Evolutionary conservation across 1,140 invertebrate species (phyloP), one percentile per base, ranked within the genome.

Genomic region (Lepidurus apus): DNA sequence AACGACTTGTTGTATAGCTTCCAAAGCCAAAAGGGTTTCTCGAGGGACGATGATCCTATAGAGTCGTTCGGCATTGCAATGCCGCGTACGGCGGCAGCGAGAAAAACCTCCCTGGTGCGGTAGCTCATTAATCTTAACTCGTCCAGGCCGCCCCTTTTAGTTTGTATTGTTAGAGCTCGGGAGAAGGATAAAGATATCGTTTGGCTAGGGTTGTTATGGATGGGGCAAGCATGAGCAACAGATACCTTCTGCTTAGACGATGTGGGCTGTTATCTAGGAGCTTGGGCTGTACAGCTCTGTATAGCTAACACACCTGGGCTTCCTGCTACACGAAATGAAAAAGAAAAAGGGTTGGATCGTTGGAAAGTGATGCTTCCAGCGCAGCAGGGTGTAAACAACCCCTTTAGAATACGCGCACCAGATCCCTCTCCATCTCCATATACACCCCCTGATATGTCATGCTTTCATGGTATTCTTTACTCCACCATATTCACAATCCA

Each of bases 71-170:
- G 53, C 53, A 65, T 65, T 65, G 21, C 53, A 21, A 17, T 65
- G 53, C 53, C 53, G 53, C 53, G 53, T 65, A 65, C 21, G 53
- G n/a, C 53, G 53, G 53, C 53, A 65, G 53, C 53, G 13, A 7
- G 53, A 21, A 65, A 65, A 65, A 65, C 53, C 13, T 65, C 53
- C 53, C 53, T 65, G 53, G 53, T 65, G 53, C 53, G 53, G 53
- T 65, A 65, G 53, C 53, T 65, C 53, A 65, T 65, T 65, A 65
- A 65, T 65, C 53, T 65, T 65, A 65, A 65, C 53, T 65, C 53
- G 8, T 65, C 53, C 53, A 11, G 8, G 53, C 53, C 53, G 53
- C 53, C 53, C 53, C 53, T 65, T 65, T 65, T 65, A 65, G 53
- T 65, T 34, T 21, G 13, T 65, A 65, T 17, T 65, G 53, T 65